Percentiles rank a stretch among this genome's conserved stretches.
Conservation (phyloP, 2,113 vertebrate genomes). For the Mixornis gularis region DNA sequence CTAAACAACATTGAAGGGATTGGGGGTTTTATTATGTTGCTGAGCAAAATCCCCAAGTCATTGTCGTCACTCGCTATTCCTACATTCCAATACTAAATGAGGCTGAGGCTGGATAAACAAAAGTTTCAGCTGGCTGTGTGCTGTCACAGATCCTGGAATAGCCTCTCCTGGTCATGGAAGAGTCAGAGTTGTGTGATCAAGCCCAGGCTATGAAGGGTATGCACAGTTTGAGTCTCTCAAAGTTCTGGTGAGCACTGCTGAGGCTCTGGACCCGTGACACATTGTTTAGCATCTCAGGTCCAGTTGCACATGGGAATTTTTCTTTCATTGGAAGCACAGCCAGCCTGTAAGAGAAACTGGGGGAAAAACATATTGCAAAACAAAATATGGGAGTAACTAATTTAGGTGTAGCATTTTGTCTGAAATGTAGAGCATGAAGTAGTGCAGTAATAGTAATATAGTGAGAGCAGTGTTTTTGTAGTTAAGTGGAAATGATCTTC, state of each 20-base stretch:
- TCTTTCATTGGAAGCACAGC: neutral
- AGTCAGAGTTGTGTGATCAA: neutral
- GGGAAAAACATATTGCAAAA: neutral
- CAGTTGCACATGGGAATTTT: neutral
- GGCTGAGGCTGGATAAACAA: neutral
- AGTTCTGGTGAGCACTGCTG: neutral
- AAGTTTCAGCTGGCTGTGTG: neutral
- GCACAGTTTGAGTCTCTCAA: neutral
- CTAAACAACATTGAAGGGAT: neutral
- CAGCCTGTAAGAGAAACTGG: neutral
- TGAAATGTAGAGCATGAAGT: neutral
- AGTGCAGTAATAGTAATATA: neutral
- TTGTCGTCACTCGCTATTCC: fast-evolving
- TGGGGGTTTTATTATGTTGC: neutral
- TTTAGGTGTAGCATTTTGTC: neutral
- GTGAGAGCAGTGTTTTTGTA: neutral
- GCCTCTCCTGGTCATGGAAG: neutral
- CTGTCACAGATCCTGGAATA: neutral
- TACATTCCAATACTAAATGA: neutral
- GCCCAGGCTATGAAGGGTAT: neutral
- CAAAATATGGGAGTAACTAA: neutral
- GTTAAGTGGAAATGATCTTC: neutral
- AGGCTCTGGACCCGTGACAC: neutral
- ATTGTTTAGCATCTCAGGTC: neutral
- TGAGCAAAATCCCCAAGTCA: neutral